Evolutionary conservation across 2,113 vertebrate genomes (phyloP), one percentile per base, ranked within the genome.

Genomic region (Psammodynastes pulverulentus): DNA sequence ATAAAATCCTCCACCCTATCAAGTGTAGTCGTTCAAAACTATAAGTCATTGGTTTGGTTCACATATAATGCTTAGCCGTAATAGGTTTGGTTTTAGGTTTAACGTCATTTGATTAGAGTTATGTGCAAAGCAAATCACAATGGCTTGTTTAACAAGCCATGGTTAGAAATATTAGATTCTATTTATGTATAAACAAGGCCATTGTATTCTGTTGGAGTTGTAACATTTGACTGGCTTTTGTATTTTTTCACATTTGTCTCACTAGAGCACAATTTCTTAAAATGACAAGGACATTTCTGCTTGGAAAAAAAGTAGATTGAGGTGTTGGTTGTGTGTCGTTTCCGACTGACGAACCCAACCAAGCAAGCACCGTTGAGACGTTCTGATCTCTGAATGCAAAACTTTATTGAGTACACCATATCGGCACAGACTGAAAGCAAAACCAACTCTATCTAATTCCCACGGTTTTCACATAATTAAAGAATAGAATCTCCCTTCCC

Each of bases 221-320:
- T 72, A 72, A 72, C 5, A 72, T 13, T 72, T 17, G n/a, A 72
- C 62, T 17, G 13, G n/a, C 62, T 17, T 72, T 72, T 72, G n/a
- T 72, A 34, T 34, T 72, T 72, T 72, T 72, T 72, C 56, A 62
- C 26, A 62, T 62, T 62, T 62, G 56, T 62, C 56, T 62, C 26
- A 10, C 49, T 5, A 29, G 45, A 62, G 26, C 67, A 62, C 29
- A 49, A 29, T 89, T 34, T 72, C 12, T 19, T 49, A 9, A 46
- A 67, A 48, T 34, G 45, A 89, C 8, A 34, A 21, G 43, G 26
- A 4, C 88, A 51, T 89, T 67, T n/a, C 51, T 89, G 23, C 10
- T 89, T 52, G 49, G 52, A 15, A 17, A 87, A 52, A 90, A 23
- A 91, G 92, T 89, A 92, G 93, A 72, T 34, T 17, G 62, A 72